Evolutionary conservation across 2,888 invertebrate genomes (phyloP), one percentile per base, ranked within the genome.

Genomic region (Microplitis manilae): DNA sequence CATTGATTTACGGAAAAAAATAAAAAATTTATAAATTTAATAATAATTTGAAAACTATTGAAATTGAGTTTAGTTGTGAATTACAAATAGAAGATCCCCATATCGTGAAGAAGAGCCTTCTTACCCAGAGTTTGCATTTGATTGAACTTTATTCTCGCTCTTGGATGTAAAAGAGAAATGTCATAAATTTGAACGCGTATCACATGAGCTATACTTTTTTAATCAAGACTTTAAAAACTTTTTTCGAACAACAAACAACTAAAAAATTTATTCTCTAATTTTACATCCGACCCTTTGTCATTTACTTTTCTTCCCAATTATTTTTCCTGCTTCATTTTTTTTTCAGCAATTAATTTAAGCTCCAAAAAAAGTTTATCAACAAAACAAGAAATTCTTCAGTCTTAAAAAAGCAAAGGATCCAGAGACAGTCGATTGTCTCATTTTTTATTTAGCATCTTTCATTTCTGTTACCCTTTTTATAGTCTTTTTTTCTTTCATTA

Each of bases 71-170:
- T 68, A 76, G 79, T 74, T 79, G 77, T 75, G 75, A 39, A 64
- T 77, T 70, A 67, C 75, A 75, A 78, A 78, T 73, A 73, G 73
- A 50, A 65, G 68, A 68, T 60, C 68, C 50, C 5, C 59, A 67
- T 50, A 67, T 71, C 61, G 15, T n/a, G 50, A 77, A 60, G 74
- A 75, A 40, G 7, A 75, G 50, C 64, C 67, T 67, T 17, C 15
- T 20, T 50, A 17, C 20, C 68, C 40, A 5, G 73, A 62, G 64
- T 62, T 41, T 72, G 68, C 72, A 67, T 15, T 70, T 75, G 74
- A 79, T 79, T 79, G 76, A 79, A 79, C 78, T 76, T 78, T 76
- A 73, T 70, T 70, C 71, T 71, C 8, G 64, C 74, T 72, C 59
- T 60, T 40, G 64, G 62, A 71, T 77, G 77, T 78, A 50, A n/a